Conservation (phyloP, 2,797 vertebrate genomes). For the Ctenopoma kingsleyae region DNA sequence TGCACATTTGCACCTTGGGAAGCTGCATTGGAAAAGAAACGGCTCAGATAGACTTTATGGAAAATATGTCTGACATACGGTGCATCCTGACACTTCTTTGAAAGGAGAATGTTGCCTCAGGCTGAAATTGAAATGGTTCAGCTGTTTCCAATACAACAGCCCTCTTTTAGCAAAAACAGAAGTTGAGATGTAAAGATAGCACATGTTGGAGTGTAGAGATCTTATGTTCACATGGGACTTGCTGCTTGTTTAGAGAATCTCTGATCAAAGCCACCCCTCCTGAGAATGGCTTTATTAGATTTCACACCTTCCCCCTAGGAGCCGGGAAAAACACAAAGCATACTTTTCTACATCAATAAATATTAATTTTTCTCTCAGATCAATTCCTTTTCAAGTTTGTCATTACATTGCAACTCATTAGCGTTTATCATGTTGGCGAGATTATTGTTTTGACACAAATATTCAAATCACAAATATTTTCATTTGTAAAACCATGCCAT, state of each 20-base stretch:
- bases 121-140: constrained; percentile 83
- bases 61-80: constrained; percentile 60
- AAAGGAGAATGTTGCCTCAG: constrained; percentile 75
- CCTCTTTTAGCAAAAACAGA: constrained; percentile 81
- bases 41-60: constrained; percentile 32
- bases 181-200: constrained; percentile 84
- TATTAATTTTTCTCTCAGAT: constrained; percentile 78
- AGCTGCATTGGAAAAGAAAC: constrained; percentile 15
- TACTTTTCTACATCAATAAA: constrained; percentile 83
- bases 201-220: constrained; percentile 77
- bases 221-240: constrained; percentile 79
- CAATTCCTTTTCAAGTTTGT: constrained; percentile 68
- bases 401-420: constrained; percentile 66
- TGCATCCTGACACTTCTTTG: constrained; percentile 64
- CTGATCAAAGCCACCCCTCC: constrained; percentile 85
- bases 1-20: constrained; percentile 49
- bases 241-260: constrained; percentile 85
- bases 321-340: constrained; percentile 82
- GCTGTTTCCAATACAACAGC: constrained; percentile 86
- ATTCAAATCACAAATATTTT: constrained; percentile 47
- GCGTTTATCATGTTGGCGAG: constrained; percentile 43
- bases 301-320: constrained; percentile 83
- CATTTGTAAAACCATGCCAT: constrained; percentile 23
- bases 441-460: constrained; percentile 66
- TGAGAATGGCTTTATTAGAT: constrained; percentile 87